Percentiles rank a stretch among this genome's conserved stretches.
Conservation (phyloP, 2,888 invertebrate species). For the Diplolepis rosae region DNA sequence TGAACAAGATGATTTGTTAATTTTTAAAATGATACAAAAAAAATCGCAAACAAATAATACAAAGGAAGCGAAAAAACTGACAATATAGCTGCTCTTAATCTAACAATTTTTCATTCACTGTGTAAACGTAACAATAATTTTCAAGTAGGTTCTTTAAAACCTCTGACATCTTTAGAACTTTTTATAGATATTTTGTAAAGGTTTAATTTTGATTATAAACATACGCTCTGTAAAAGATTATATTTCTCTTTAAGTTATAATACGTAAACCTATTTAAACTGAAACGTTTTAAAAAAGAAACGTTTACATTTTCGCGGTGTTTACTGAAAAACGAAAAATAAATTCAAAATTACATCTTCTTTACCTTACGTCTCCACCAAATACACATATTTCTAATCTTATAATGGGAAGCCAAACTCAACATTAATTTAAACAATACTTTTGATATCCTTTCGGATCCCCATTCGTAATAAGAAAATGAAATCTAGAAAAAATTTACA, state of each 20-base stretch:
- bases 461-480: slow-evolving; percentile 19
- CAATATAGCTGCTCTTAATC: too few relatives aligned
- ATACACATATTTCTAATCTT: slow-evolving; percentile 13
- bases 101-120: background rate
- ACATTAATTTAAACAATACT: slow-evolving; percentile 34
- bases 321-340: background rate
- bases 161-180: background rate
- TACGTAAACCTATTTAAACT: background rate
- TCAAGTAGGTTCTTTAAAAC: background rate
- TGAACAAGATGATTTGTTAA: background rate
- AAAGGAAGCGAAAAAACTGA: slow-evolving; percentile 11
- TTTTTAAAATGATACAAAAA: background rate
- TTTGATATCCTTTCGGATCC: background rate
- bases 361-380: slow-evolving; percentile 18
- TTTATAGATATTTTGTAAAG: background rate
- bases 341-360: background rate
- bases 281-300: background rate
- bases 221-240: background rate
- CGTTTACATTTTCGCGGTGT: background rate
- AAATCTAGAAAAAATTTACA: slow-evolving; percentile 40
- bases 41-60: background rate
- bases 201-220: background rate
- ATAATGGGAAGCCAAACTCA: slow-evolving; percentile 34
- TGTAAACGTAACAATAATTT: background rate
- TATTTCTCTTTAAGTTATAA: background rate